Evolutionary conservation across 2,888 invertebrate species (phyloP), one percentile per base, ranked within the genome.

Genomic region (Leptopterna dolabrata): DNA sequence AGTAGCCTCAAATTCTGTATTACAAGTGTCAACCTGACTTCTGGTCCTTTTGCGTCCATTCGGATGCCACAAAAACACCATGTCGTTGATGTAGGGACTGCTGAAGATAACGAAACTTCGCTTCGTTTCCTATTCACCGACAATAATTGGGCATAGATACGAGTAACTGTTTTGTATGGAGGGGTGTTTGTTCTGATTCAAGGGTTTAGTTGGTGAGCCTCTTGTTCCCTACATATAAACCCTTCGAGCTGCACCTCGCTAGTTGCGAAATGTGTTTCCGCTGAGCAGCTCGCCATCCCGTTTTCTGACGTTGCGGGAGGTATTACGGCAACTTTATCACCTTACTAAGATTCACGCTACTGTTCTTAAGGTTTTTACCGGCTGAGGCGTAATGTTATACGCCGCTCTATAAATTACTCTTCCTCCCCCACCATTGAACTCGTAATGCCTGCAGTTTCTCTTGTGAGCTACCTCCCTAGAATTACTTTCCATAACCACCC

Each of bases 311-410:
- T 76, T 71, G 29, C 30, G 19, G 76, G 27, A 24, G 14, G 73
- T 85, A 73, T 73, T 85, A 85, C 47, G 85, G 47, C 85, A 47
- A 76, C 85, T 85, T 71, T 85, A 85, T 85, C 85, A 85, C 85
- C 45, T 45, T 41, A 70, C 85, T 71, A 76, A 85, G 85, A 85
- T 73, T 85, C 85, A 76, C 45, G 30, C 85, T 41, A 14, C 45
- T 27, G 85, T 85, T 85, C 85, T 81, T 36, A 45, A 85, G 71
- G 85, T 76, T 76, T 73, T 85, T 85, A 85, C 76, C 76, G 76
- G 85, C 45, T 16, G 73, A 55, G 73, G 73, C 29, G 85, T 71
- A 73, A 85, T 63, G 85, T 76, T 73, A 85, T 76, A 85, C 51
- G 24, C n/a, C 45, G 85, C 85, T 85, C 76, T 47, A 85, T 85